Conservation (phyloP, 2,888 invertebrate species). For the Yponomeuta cagnagella region DNA sequence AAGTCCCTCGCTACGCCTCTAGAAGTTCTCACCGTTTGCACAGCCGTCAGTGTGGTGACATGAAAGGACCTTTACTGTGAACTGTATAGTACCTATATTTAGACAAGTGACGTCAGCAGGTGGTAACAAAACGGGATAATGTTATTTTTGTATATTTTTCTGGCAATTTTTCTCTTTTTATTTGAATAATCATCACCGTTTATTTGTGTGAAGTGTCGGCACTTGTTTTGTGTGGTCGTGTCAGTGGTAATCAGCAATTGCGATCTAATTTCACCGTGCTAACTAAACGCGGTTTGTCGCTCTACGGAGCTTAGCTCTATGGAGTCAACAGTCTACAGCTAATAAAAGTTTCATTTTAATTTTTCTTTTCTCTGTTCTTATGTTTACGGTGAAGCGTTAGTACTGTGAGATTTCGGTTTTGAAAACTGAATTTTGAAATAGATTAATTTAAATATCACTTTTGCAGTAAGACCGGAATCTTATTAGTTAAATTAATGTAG, state of each 20-base stretch:
- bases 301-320: too few species aligned
- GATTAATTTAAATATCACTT: too few species aligned
- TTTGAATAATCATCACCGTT: neutral
- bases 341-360: too few species aligned
- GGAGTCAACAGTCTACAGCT: too few species aligned
- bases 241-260: neutral
- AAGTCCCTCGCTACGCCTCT: too few species aligned
- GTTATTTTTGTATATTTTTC: neutral
- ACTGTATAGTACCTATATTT: neutral
- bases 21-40: neutral
- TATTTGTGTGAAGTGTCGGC: neutral
- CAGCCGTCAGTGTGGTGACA: constrained; percentile 3
- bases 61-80: neutral
- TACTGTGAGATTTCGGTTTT: too few species aligned
- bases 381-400: too few species aligned
- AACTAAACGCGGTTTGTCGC: too few species aligned
- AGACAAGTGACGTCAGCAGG: neutral
- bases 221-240: neutral
- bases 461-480: too few species aligned
- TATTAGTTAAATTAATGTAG: too few species aligned
- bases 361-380: too few species aligned
- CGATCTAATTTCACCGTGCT: neutral
- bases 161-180: neutral
- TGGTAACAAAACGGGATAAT: neutral
- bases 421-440: too few species aligned